Base-by-base conservation (phyloP, 2,797 vertebrate genomes). In the Enteromius treurensis region DNA sequence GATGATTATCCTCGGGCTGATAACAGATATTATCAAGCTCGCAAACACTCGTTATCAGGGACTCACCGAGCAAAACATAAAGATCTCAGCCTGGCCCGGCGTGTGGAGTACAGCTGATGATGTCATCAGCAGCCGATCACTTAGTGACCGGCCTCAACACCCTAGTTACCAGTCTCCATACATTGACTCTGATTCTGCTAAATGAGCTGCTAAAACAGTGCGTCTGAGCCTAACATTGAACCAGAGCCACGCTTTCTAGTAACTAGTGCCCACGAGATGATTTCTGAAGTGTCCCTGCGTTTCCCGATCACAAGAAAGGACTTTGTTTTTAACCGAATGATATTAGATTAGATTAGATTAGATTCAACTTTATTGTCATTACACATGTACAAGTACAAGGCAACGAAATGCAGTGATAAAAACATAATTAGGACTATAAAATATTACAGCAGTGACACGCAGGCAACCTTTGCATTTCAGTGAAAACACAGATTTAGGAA, bases 341-440 rank as follows among this genome's bases (percentile, higher is more conserved):
- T 55, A 85, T n/a, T n/a, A n/a, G n/a, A n/a, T n/a, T n/a, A n/a
- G n/a, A n/a, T n/a, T n/a, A n/a, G n/a, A n/a, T n/a, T n/a, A n/a
- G n/a, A n/a, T n/a, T n/a, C n/a, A n/a, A n/a, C n/a, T n/a, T n/a
- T n/a, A n/a, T n/a, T n/a, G n/a, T n/a, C n/a, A n/a, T n/a, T n/a
- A n/a, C n/a, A n/a, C n/a, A n/a, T n/a, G n/a, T n/a, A n/a, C n/a
- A n/a, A n/a, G n/a, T n/a, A n/a, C n/a, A n/a, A n/a, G n/a, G n/a
- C n/a, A n/a, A n/a, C n/a, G n/a, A n/a, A n/a, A n/a, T n/a, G n/a
- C n/a, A n/a, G n/a, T n/a, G n/a, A n/a, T 80, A 71, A 83, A 88
- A 80, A 45, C 15, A 37, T 83, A 51, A 83, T 70, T 51, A 60
- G 49, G n/a, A 49, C 76, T 23, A 79, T 83, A 85, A 85, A 80